Conservation (phyloP, 2,113 vertebrate species). For the Suricata suricatta region DNA sequence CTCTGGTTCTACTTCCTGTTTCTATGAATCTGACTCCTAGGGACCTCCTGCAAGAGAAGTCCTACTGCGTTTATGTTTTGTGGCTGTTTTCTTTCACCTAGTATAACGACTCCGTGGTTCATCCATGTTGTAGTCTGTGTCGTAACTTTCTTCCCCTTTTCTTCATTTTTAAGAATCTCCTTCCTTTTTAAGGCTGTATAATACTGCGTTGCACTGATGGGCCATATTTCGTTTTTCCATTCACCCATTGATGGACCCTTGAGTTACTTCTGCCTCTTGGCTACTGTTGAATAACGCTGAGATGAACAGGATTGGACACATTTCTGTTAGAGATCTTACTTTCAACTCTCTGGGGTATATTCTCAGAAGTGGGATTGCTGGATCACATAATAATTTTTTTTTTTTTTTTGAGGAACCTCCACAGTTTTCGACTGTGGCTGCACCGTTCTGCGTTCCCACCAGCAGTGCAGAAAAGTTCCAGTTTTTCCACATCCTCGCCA, state of each 20-base stretch:
- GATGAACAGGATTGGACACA: not conserved
- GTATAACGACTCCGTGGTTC: not conserved
- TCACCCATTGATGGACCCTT: not conserved
- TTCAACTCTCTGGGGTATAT: not conserved
- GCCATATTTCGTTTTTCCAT: not conserved
- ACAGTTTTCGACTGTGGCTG: not conserved
- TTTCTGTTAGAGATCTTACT: not conserved
- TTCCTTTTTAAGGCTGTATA: not conserved
- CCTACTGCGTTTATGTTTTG: not conserved
- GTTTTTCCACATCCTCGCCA: not conserved
- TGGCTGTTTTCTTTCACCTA: not conserved
- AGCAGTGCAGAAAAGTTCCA: not conserved
- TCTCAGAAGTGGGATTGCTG: not conserved
- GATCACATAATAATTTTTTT: not conserved
- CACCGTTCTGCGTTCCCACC: too few relatives aligned
- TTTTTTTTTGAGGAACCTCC: not conserved
- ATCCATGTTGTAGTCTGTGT: not conserved
- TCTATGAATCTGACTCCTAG: not conserved
- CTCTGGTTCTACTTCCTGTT: not conserved
- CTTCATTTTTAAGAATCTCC: not conserved
- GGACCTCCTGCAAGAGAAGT: not conserved
- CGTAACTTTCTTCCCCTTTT: not conserved
- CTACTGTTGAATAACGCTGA: not conserved
- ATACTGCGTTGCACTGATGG: fast-evolving
- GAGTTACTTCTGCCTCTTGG: not conserved